Base-by-base conservation (phyloP, 2,113 vertebrate genomes). In the Mesoclemmys tuberculata region DNA sequence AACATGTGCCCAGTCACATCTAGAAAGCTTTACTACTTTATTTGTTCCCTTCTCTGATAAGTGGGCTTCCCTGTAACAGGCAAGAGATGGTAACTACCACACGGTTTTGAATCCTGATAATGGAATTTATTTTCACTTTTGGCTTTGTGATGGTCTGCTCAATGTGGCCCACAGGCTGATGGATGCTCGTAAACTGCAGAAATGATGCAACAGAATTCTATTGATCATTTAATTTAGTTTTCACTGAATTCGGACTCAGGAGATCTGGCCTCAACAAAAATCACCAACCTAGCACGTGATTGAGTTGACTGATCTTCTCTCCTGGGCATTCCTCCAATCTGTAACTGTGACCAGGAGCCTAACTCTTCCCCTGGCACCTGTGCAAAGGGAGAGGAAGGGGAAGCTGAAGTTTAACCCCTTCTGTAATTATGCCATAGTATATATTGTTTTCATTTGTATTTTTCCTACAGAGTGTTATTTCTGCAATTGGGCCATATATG, bases 361-460 rank as follows among this genome's bases (percentile, higher is more conserved):
- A 48, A 38, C 38, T 68, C 78, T 94, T 84, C 46, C 89, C 84
- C 79, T 79, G 18, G 16, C 55, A 21, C 71, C 85, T 56, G 26
- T 80, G 35, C 55, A 46, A 85, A 41, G 0, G 2, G 26, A 27
- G 81, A 84, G 56, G 78, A 80, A 55, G n/a, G 52, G 87, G 88
- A 87, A 1, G 41, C 44, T 9, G 80, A 64, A 19, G 6, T 41
- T 26, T 52, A 91, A 90, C 44, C 0, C 0, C 35, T 95, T 90
- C 88, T 52, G 52, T 96, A 49, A 48, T 58, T 58, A 31, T 96
- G 84, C 81, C 51, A 14, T 26, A 91, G 79, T 93, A 64, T 84
- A 6, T 91, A 58, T 58, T 58, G 26, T 58, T 58, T 58, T 26
- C 24, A 58, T 29, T 58, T 19, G 22, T 58, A 58, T 58, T 58